Conservation (phyloP, 2,113 vertebrate species). For the Lepus europaeus region DNA sequence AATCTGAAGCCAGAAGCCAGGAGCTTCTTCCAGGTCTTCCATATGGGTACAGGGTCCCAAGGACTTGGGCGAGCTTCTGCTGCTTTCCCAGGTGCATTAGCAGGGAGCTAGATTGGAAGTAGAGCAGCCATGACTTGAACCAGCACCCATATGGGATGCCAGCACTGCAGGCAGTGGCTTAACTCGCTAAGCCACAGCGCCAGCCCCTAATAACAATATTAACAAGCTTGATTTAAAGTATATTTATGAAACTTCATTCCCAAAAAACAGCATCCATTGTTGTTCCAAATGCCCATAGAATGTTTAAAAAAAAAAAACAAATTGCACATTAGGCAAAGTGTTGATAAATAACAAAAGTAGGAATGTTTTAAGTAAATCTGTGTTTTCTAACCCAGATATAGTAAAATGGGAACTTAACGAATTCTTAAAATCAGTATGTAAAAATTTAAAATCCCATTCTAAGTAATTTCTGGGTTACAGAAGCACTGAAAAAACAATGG, state of each 20-base stretch:
- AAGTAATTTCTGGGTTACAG: neutral
- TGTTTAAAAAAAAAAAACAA: conserved; percentile 40
- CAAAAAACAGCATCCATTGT: neutral
- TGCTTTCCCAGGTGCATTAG: too few species aligned
- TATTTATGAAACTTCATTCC: conserved; percentile 34
- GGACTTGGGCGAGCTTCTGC: too few species aligned
- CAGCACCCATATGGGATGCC: too few species aligned
- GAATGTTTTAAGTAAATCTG: neutral
- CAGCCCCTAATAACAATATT: neutral
- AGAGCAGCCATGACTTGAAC: too few species aligned
- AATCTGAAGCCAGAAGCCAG: too few species aligned
- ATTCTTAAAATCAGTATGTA: conserved; percentile 2
- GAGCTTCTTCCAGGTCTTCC: too few species aligned
- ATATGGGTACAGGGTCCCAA: too few species aligned
- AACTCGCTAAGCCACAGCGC: too few species aligned
- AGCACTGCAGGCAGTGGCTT: too few species aligned
- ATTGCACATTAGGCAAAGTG: conserved; percentile 28
- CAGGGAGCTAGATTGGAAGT: too few species aligned
- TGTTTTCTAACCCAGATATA: conserved; percentile 3
- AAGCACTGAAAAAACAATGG: conserved; percentile 17
- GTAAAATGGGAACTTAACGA: neutral
- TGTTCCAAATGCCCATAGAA: neutral
- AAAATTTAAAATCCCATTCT: conserved; percentile 24
- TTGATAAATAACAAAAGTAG: conserved; percentile 23
- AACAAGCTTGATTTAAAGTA: conserved; percentile 40